Evolutionary conservation across 2,888 invertebrate species (phyloP), one percentile per base, ranked within the genome.

Genomic region (Trisateles emortualis): DNA sequence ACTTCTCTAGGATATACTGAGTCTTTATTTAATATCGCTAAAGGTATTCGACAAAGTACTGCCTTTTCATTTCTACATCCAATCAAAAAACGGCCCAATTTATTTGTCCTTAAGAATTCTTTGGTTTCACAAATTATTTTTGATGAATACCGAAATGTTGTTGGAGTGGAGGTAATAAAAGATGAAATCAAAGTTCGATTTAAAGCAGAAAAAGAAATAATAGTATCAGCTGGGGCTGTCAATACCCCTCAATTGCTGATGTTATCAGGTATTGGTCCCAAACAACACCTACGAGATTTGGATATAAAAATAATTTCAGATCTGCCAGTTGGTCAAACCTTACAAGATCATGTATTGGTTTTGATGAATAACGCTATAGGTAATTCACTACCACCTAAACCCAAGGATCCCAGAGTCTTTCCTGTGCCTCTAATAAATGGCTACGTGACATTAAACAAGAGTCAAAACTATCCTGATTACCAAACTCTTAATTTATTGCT

Each of bases 401-500:
- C 53, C 5, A 54, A 59, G 19, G 13, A 75, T 48, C 74, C 74
- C 2, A 76, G 90, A 0, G 75, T 88, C 1, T 73, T 66, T 52
- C 68, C 76, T 0, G 24, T 54, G 13, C 58, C 75, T 9, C 41
- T 57, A 2, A 68, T 79, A 2, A 41, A 66, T 30, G 81, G 79
- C 0, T 72, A 79, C 77, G 33, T 95, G 94, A 5, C 95, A 94
- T 19, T 90, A 94, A 50, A 96, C 94, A 69, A 93, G 93, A 49
- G 80, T 52, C 91, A 94, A 8, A 80, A 86, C 36, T 75, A 89
- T 10, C 84, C 92, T 50, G 83, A 89, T 51, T 91, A 88, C 66
- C 68, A 79, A 50, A 62, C 68, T 1, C 32, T 79, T 5, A 60
- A 52, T 45, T 55, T 73, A 2, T n/a, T 78, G 0, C 35, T 58